Base-by-base conservation (phyloP, 2,113 vertebrate genomes). In the Leptobrachium ailaonicum region DNA sequence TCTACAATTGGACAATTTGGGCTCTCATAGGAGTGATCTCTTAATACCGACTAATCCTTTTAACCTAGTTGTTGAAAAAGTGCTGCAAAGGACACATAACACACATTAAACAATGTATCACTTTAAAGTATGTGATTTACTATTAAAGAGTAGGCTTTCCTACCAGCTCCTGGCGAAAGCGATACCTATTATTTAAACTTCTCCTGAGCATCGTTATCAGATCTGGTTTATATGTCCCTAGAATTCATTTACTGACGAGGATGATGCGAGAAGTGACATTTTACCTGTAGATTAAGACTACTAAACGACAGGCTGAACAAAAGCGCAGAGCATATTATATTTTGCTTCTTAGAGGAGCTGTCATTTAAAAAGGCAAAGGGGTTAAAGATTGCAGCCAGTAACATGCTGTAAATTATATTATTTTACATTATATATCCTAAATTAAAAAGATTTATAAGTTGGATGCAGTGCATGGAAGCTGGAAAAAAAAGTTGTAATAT, bases 221-320 rank as follows among this genome's bases (percentile, higher is more conserved):
- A 10, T 44, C n/a, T 20, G 42, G 73, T 64, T 64, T 64, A 63
- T 41, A 63, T 41, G 20, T 40, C 73, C 32, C 45, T 75, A 64
- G 43, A 64, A 64, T 75, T 75, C 62, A 76, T 50, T 76, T 40
- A 76, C 45, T 43, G 47, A 76, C 63, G 53, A 76, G 62, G 73
- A 60, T 41, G 53, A 76, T 76, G 62, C 66, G 32, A 66, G 63
- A 76, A 32, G 32, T 60, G 54, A 62, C 44, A 76, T 32, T 76
- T 41, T 66, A 76, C 62, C 62, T 53, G 74, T 42, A 76, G 74
- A 76, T 66, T 50, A 71, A 71, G 68, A 71, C 68, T 71, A 32
- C 68, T 71, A n/a, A 68, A 4, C 6, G 66, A n/a, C 62, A 53
- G 74, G 8, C 9, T 41, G 20, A 53, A 71, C 70, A 54, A 71